These are phyloP conservation scores for Corapipo altera DNA, from an alignment of 2,113 vertebrate species.

Conservation along the genomic window DNA sequence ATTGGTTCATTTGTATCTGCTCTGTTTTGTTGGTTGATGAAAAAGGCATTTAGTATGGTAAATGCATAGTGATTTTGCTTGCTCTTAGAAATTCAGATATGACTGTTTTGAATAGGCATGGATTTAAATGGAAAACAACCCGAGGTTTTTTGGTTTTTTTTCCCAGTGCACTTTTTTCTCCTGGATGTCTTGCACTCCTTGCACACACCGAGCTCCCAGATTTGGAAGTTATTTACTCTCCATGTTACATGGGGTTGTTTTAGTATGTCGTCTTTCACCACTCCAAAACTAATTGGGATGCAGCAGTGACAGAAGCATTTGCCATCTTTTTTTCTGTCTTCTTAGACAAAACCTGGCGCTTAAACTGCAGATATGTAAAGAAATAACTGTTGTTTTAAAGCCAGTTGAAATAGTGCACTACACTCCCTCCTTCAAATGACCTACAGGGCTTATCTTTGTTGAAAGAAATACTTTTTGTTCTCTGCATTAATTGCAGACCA, in stretches of 20 bases:
- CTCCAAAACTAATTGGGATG: neutral
- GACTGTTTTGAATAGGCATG: neutral
- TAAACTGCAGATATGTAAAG: neutral
- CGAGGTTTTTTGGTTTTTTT: neutral
- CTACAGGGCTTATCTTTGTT: neutral
- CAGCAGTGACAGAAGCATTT: neutral
- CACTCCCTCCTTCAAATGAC: neutral
- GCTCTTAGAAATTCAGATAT: neutral
- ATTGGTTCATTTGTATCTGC: slow-evolving; percentile 49
- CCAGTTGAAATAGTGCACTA: neutral
- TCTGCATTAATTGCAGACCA: neutral
- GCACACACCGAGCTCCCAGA: neutral
- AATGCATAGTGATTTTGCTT: neutral
- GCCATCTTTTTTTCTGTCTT: neutral
- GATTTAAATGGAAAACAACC: slow-evolving; percentile 6
- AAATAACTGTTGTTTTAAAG: neutral
- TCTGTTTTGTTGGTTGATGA: slow-evolving; percentile 51
- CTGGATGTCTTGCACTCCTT: neutral
- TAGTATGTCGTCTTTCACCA: neutral
- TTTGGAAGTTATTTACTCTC: neutral
- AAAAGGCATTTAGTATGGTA: slow-evolving; percentile 25
- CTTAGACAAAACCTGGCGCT: neutral
- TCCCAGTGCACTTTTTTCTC: neutral
- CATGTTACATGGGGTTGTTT: neutral
- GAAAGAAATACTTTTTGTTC: neutral